Evolutionary conservation across 2,888 invertebrate species (phyloP).

Genomic region (Ypsolopha sequella): DNA sequence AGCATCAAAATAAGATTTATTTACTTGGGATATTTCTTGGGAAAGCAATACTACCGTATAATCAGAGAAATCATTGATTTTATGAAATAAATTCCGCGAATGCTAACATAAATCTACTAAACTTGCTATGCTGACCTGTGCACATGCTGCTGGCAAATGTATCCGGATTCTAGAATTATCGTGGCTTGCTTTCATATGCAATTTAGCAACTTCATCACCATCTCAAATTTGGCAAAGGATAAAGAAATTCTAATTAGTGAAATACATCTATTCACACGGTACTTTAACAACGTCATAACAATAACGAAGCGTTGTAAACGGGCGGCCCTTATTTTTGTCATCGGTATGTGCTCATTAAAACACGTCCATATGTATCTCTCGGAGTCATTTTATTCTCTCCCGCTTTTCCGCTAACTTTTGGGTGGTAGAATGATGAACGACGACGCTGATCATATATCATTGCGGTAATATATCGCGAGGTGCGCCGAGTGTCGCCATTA

Average conservation of each 20-base stretch:
- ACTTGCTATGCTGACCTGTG: too few species aligned
- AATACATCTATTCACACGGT: conserved; percentile 9
- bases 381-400: conserved; percentile 46
- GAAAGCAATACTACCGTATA: too few species aligned
- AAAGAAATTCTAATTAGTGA: conserved; percentile 2
- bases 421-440: conserved; percentile 69
- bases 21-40: too few species aligned
- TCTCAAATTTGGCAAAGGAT: conserved; percentile 7
- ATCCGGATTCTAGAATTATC: too few species aligned
- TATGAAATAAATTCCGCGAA: too few species aligned
- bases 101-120: too few species aligned
- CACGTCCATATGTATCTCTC: conserved; percentile 34
- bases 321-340: conserved; percentile 64
- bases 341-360: conserved; percentile 66
- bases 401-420: conserved; percentile 66
- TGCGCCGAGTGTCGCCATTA: conserved; percentile 69
- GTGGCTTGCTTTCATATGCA: too few species aligned
- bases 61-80: too few species aligned
- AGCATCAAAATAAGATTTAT: too few species aligned
- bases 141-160: too few species aligned
- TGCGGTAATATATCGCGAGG: conserved; percentile 61
- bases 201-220: too few species aligned
- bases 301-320: conserved; percentile 55
- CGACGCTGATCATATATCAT: conserved; percentile 63
- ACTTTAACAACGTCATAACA: conserved; percentile 64